phyloP scores from a whole-genome alignment of 1,140 invertebrate species.

The Patella vulgata region DNA sequence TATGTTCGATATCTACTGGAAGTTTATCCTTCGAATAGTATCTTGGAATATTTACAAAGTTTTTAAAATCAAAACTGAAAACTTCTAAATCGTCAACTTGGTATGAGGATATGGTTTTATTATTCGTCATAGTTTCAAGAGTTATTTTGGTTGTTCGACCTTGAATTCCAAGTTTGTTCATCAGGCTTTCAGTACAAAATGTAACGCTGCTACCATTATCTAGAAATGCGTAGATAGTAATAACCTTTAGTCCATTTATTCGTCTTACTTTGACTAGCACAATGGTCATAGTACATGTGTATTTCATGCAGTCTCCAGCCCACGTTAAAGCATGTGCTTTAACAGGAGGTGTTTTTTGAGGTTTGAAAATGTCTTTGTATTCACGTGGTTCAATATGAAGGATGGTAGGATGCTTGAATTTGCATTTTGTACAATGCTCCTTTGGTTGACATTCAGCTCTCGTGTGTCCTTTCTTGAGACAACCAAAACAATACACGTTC shows the following conservation, averaged over 20 bases:
- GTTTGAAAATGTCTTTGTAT: neutral
- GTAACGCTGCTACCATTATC: neutral
- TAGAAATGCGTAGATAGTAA: conserved; percentile 2
- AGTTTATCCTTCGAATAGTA: neutral
- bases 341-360: neutral
- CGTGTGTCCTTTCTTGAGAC: conserved; percentile 3
- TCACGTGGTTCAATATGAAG: neutral
- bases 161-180: conserved; percentile 4
- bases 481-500: conserved; percentile 5
- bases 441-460: neutral
- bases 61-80: neutral
- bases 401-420: neutral
- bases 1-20: neutral
- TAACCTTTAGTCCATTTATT: neutral
- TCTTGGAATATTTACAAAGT: neutral
- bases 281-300: neutral
- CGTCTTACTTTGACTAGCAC: neutral
- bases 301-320: neutral
- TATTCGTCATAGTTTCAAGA: conserved; percentile 1
- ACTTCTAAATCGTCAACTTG: conserved; percentile 2
- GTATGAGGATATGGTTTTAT: neutral
- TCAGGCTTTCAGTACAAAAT: conserved; percentile 3
- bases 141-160: neutral
- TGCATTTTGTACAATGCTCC: neutral
- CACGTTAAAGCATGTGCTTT: neutral